phyloP scores from a whole-genome alignment of 2,888 invertebrate species.

The Eurytoma adleriae region DNA sequence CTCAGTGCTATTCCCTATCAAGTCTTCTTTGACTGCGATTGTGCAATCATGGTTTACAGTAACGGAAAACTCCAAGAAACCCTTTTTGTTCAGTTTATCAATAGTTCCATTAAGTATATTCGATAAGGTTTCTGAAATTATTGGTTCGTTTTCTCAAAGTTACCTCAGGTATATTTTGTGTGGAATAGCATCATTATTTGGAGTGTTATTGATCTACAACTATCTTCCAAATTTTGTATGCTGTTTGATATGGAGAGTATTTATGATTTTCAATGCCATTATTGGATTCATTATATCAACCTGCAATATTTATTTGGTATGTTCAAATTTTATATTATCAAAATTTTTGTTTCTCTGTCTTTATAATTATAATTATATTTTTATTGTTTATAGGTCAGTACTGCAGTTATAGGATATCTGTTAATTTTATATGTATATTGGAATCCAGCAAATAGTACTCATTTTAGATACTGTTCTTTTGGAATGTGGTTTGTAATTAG shows the following conservation, averaged over 20 bases:
- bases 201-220: slow-evolving; percentile 82
- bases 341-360: not conserved
- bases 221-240: slow-evolving; percentile 84
- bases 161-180: slow-evolving; percentile 81
- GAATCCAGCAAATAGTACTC: slow-evolving; percentile 83
- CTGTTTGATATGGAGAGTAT: slow-evolving; percentile 79
- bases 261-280: slow-evolving; percentile 76
- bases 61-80: slow-evolving; percentile 82
- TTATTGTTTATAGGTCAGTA: slow-evolving; percentile 80
- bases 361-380: slow-evolving; percentile 28
- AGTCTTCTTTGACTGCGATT: slow-evolving; percentile 86
- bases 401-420: slow-evolving; percentile 83
- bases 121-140: slow-evolving; percentile 85
- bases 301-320: slow-evolving; percentile 79
- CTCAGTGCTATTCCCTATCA: slow-evolving; percentile 97
- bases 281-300: slow-evolving; percentile 77
- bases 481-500: slow-evolving; percentile 87
- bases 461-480: slow-evolving; percentile 84
- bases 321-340: slow-evolving; percentile 24
- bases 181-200: slow-evolving; percentile 74
- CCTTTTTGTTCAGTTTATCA: slow-evolving; percentile 80
- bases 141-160: slow-evolving; percentile 81
- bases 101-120: slow-evolving; percentile 86
- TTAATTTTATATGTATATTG: slow-evolving; percentile 85
- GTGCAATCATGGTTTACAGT: slow-evolving; percentile 88